Evolutionary conservation across 2,888 invertebrate genomes (phyloP).

Genomic region (Acronicta leporina): DNA sequence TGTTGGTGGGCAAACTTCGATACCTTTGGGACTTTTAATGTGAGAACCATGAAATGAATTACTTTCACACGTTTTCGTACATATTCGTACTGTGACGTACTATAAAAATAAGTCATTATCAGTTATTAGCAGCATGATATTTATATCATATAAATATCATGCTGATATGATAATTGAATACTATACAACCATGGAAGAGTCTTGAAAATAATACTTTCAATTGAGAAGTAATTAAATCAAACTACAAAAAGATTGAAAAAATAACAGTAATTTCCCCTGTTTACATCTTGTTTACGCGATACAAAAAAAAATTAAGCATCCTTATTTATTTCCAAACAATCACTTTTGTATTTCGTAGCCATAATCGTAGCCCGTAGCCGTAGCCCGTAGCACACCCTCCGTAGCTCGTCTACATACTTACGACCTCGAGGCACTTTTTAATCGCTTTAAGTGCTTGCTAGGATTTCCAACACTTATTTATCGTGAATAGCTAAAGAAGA

Average conservation of each 20-base stretch:
- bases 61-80: slow-evolving; percentile 65
- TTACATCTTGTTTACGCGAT: no score
- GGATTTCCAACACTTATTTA: slow-evolving; percentile 81
- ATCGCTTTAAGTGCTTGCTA: slow-evolving; percentile 85
- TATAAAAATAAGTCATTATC: slow-evolving; percentile 1
- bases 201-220: no score
- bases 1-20: slow-evolving; percentile 60
- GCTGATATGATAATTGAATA: no score
- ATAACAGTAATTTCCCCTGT: no score
- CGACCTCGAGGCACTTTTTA: slow-evolving; percentile 76
- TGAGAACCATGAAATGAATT: slow-evolving; percentile 64
- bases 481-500: slow-evolving; percentile 77
- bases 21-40: slow-evolving; percentile 74
- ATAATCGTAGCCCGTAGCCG: slow-evolving; percentile 44
- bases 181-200: no score
- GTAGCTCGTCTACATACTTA: slow-evolving; percentile 64
- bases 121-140: no score
- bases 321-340: slow-evolving; percentile 19
- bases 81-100: background rate
- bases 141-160: no score
- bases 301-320: background rate
- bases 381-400: slow-evolving; percentile 57
- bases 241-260: no score
- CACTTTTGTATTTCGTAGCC: slow-evolving; percentile 39
- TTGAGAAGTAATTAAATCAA: no score